Evolutionary conservation across 2,888 invertebrate genomes (phyloP), one percentile per base, ranked within the genome.

Genomic region (Deilephila porcellus): DNA sequence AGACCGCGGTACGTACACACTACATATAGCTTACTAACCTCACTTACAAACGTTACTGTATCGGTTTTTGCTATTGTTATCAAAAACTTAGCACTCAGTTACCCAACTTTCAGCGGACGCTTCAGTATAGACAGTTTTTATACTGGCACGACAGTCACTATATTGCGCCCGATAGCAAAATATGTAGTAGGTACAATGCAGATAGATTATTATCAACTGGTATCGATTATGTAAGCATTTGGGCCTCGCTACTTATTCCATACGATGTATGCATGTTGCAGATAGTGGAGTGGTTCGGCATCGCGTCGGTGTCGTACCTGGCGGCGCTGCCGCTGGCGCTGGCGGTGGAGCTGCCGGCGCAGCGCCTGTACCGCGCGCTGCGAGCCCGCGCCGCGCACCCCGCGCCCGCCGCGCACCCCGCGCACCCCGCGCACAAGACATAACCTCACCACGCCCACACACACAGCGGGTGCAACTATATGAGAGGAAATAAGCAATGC

Each of bases 231-330:
- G 32, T 1, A 11, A 11, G 45, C 8, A 11, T 11, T 45, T 1
- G 37, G 37, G 37, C 37, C 8, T 37, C 37, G 37, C 45, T 45
- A 32, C 3, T 5, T 32, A 45, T 45, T 19, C 19, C 4, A n/a
- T 71, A 25, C 59, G 29, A 45, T n/a, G 17, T 29, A 19, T 19
- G 8, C 1, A 45, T 37, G 37, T 64, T 70, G 0, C 81, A 93
- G 93, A 83, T 91, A 37, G 77, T 89, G 78, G 90, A 92, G 78
- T 93, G 93, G 92, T 90, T 91, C 81, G 93, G 93, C 67, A 90
- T 94, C 73, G 89, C 91, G 6, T 81, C 85, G 52, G 83, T 90
- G 70, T 91, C 94, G 62, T 93, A 91, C 86, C 75, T 87, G 78
- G 85, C 86, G 17, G 93, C 94, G 64, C 78, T 93, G 45, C 92